Conservation (phyloP, 2,888 invertebrate genomes). For the Andrena hattorfiana region DNA sequence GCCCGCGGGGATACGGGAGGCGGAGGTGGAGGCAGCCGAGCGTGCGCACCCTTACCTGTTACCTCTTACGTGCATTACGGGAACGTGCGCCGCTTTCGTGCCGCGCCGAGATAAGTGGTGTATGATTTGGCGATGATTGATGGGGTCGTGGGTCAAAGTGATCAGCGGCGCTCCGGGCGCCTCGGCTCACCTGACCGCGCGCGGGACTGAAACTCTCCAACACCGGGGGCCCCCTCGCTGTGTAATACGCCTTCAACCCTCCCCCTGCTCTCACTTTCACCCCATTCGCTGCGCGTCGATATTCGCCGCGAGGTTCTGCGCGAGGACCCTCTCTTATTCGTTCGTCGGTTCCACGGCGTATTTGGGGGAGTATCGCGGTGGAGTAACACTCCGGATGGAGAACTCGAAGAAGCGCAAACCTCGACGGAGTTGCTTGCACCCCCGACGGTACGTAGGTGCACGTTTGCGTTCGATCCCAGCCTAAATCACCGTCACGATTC, state of each 20-base stretch:
- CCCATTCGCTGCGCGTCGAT: slow-evolving; percentile 8
- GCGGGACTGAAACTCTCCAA: slow-evolving; percentile 59
- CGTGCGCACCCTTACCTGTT: slow-evolving; percentile 69
- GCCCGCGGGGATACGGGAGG: slow-evolving; percentile 1
- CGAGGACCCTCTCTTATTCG: neutral
- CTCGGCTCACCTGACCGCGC: slow-evolving; percentile 80
- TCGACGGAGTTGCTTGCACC: too few species aligned
- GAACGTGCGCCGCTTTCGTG: slow-evolving; percentile 82
- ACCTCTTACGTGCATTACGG: slow-evolving; percentile 77
- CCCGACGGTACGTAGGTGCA: neutral
- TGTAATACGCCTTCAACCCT: slow-evolving; percentile 68
- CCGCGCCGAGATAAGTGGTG: slow-evolving; percentile 81
- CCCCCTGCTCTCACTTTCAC: slow-evolving; percentile 28
- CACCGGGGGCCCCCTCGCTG: slow-evolving; percentile 65
- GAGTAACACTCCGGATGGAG: too few species aligned
- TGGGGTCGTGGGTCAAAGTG: slow-evolving; percentile 83
- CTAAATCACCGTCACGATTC: slow-evolving; percentile 10
- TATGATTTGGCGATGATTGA: slow-evolving; percentile 84
- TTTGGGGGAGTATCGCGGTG: neutral
- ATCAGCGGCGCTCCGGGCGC: slow-evolving; percentile 84
- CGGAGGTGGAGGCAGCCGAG: slow-evolving; percentile 40
- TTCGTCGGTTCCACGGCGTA: neutral
- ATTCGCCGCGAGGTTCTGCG: slow-evolving; percentile 27
- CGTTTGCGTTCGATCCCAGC: neutral
- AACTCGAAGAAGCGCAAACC: too few species aligned